These are phyloP conservation scores for Automeris io DNA, from an alignment of 2,888 invertebrate species.

Conservation along the genomic window DNA sequence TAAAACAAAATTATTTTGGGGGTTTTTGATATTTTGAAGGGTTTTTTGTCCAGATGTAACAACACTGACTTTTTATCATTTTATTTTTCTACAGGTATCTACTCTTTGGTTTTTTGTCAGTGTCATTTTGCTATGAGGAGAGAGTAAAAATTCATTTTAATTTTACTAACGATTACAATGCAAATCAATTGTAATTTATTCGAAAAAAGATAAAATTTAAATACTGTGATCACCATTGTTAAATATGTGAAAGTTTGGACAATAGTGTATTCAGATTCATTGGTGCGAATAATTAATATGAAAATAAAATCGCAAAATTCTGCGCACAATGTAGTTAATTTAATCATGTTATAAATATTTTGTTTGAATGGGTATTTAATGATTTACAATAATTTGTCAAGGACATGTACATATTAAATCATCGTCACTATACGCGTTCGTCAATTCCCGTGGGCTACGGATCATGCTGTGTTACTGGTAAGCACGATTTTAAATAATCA, in stretches of 20 bases:
- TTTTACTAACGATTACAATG: neutral
- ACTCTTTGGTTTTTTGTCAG: constrained; percentile 25
- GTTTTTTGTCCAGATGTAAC: too few relatives aligned
- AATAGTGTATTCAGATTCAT: constrained; percentile 17
- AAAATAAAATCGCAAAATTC: constrained; percentile 20
- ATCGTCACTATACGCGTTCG: constrained; percentile 59
- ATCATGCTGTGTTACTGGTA: constrained; percentile 65
- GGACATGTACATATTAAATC: constrained; percentile 73
- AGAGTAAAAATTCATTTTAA: constrained; percentile 5
- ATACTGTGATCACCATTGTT: constrained; percentile 3
- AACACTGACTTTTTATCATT: too few relatives aligned
- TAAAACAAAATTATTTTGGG: too few relatives aligned
- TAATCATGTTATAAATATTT: constrained; percentile 27
- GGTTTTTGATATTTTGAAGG: too few relatives aligned
- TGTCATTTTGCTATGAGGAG: constrained; percentile 21
- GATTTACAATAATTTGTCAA: constrained; percentile 56
- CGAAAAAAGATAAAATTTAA: constrained; percentile 1
- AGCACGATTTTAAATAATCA: constrained; percentile 23
- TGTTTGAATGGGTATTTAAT: constrained; percentile 51
- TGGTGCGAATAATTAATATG: constrained; percentile 26
- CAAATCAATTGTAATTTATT: neutral
- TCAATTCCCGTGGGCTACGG: constrained; percentile 56
- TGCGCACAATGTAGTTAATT: constrained; percentile 35
- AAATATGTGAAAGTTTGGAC: constrained; percentile 5
- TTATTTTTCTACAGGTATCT: too few relatives aligned